A percentile compares a stretch with the other conserved stretches of the same genome.
phyloP scores from a whole-genome alignment of 1,140 invertebrate species.

The Drosophila lowei region DNA sequence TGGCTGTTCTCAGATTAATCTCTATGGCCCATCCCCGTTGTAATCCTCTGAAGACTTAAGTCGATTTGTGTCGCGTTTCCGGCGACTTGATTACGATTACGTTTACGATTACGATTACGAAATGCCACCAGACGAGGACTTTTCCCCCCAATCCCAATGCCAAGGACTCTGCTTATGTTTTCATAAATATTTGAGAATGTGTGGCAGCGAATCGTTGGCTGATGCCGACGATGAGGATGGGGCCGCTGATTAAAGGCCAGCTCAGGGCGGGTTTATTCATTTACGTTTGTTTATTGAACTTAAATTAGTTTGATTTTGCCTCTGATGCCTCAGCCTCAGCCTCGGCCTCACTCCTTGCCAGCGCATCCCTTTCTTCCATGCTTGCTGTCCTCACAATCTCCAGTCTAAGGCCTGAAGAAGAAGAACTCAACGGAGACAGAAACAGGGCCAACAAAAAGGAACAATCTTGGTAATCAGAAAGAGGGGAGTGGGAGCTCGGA shows the following conservation, averaged over 20 bases:
- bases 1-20: conserved; percentile 40
- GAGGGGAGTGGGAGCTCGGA: background rate
- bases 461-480: conserved; percentile 26
- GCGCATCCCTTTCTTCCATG: no score
- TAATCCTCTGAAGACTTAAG: conserved; percentile 71
- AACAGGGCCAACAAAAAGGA: conserved; percentile 10
- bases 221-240: conserved; percentile 36
- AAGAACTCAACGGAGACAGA: conserved; percentile 25
- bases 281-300: conserved; percentile 75
- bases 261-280: conserved; percentile 37
- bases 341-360: background rate
- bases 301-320: conserved; percentile 79
- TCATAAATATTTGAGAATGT: conserved; percentile 74
- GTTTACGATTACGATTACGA: conserved; percentile 70
- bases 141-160: conserved; percentile 10
- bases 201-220: conserved; percentile 17
- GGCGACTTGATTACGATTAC: conserved; percentile 56
- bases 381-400: background rate
- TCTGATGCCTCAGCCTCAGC: background rate
- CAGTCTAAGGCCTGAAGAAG: conserved; percentile 32
- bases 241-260: conserved; percentile 56
- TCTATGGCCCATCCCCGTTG: conserved; percentile 48
- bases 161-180: conserved; percentile 46
- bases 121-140: conserved; percentile 3
- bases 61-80: conserved; percentile 64